Evolutionary conservation across 1,140 invertebrate genomes (phyloP).

Genomic region (Lucilia sericata): DNA sequence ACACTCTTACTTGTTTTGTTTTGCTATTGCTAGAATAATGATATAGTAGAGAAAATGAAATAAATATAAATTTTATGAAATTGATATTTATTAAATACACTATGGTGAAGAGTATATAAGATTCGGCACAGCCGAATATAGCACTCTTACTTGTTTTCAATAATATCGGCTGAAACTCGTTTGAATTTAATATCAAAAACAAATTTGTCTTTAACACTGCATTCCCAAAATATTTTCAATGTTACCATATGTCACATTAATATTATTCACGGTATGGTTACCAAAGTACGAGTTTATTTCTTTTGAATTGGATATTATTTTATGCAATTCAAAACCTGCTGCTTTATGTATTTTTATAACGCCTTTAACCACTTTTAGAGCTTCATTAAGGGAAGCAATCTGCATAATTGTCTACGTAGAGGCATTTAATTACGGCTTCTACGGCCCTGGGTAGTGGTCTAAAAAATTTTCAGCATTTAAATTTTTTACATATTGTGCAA

Average conservation of each 20-base stretch:
- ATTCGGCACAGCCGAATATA: no score
- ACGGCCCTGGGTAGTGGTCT: background rate
- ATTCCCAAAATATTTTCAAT: slow-evolving; percentile 18
- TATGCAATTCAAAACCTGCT: background rate
- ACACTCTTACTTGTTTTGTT: no score
- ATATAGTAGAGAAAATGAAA: no score
- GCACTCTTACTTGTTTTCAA: no score
- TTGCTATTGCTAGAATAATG: no score
- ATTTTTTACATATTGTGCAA: slow-evolving; percentile 46
- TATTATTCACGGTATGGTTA: background rate
- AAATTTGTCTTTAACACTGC: background rate
- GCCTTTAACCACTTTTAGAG: background rate
- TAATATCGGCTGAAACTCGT: no score
- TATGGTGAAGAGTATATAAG: no score
- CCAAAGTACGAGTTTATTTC: background rate
- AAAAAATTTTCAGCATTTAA: slow-evolving; percentile 56
- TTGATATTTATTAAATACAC: no score
- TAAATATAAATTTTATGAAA: no score
- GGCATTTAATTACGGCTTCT: background rate
- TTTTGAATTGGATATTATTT: background rate
- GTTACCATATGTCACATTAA: background rate
- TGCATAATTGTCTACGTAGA: slow-evolving; percentile 18
- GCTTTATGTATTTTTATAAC: slow-evolving; percentile 14
- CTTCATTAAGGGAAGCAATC: background rate
- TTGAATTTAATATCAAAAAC: no score